Conservation (phyloP, 2,797 vertebrate species). For the Alectoris magna region DNA sequence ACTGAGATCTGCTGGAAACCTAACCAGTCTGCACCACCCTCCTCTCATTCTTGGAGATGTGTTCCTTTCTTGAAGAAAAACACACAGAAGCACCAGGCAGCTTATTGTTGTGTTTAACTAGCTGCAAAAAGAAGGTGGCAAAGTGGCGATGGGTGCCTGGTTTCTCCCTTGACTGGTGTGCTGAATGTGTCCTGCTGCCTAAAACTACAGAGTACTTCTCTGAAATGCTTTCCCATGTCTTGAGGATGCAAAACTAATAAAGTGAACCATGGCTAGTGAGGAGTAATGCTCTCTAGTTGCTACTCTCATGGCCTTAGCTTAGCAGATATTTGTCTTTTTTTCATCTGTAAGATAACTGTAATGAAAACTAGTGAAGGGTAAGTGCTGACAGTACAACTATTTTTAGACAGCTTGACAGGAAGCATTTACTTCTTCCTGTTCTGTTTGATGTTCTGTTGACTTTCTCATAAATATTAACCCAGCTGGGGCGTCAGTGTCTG, state of each 20-base stretch:
- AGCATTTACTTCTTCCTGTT: constrained; percentile 32
- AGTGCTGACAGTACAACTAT: not conserved
- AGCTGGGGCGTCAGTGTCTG: not conserved
- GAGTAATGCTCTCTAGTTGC: not conserved
- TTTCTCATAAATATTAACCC: constrained; percentile 43
- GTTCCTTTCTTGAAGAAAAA: not conserved
- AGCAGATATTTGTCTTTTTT: not conserved
- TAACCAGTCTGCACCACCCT: not conserved
- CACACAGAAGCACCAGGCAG: not conserved
- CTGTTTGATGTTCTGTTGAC: constrained; percentile 22
- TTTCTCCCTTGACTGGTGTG: not conserved
- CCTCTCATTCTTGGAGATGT: not conserved
- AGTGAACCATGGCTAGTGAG: not conserved
- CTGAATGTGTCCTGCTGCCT: not conserved
- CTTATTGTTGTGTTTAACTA: not conserved
- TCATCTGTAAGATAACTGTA: not conserved
- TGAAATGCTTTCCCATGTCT: not conserved
- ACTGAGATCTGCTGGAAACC: not conserved
- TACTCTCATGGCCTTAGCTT: not conserved
- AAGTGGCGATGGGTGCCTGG: not conserved
- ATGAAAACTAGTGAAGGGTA: not conserved
- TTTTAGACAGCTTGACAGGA: constrained; percentile 51
- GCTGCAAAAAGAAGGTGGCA: not conserved
- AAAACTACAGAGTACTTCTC: not conserved
- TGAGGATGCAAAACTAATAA: not conserved